These are phyloP conservation scores for Synanthedon andrenaeformis DNA, from an alignment of 2,888 invertebrate species.

Conservation along the genomic window DNA sequence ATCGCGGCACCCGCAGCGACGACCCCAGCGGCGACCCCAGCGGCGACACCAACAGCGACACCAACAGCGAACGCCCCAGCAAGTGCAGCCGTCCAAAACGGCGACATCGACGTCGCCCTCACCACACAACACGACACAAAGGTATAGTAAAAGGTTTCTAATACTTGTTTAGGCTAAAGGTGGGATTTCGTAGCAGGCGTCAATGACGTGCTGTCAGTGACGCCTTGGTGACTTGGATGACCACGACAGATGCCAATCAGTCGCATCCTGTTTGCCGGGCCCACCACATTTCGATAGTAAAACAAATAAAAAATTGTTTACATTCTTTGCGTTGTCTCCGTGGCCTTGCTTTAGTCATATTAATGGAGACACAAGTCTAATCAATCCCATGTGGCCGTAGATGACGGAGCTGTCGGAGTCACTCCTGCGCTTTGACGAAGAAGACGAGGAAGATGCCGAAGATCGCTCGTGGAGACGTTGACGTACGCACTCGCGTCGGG, in stretches of 20 bases:
- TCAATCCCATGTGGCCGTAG: slow-evolving; percentile 16
- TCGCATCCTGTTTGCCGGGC: too few species aligned
- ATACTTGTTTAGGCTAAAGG: too few species aligned
- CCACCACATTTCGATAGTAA: too few species aligned
- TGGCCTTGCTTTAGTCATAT: too few species aligned
- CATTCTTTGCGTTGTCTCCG: too few species aligned
- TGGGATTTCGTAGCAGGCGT: too few species aligned
- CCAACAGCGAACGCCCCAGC: not conserved
- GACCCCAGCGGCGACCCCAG: slow-evolving; percentile 8
- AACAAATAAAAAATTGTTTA: too few species aligned
- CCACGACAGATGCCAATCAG: too few species aligned
- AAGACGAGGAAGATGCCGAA: slow-evolving; percentile 88
- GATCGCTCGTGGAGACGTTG: slow-evolving; percentile 93
- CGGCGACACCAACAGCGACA: slow-evolving; percentile 11
- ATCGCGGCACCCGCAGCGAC: slow-evolving; percentile 11
- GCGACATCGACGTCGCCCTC: not conserved
- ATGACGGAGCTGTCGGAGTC: slow-evolving; percentile 70
- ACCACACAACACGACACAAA: not conserved
- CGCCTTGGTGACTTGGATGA: too few species aligned
- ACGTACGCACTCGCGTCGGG: slow-evolving; percentile 24
- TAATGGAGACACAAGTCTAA: not conserved
- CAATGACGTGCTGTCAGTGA: too few species aligned
- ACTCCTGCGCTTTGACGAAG: slow-evolving; percentile 88
- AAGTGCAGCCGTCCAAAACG: slow-evolving; percentile 12
- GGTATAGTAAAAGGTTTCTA: not conserved